phyloP scores from a whole-genome alignment of 2,113 vertebrate genomes.

The Apteryx mantelli region DNA sequence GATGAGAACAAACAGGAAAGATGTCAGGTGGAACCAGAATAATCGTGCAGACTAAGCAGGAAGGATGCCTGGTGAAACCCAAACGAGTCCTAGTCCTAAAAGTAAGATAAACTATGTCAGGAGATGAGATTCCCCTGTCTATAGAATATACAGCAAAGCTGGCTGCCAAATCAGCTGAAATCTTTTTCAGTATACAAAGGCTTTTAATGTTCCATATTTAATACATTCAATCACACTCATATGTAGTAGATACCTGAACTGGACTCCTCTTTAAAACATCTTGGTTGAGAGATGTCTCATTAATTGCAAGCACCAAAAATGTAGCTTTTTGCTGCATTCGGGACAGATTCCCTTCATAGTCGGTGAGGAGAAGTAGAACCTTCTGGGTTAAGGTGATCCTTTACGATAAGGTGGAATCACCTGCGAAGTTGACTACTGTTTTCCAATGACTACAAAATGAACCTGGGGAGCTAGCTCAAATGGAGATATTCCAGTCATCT shows the following conservation, averaged over 20 bases:
- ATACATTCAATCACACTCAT: accelerated
- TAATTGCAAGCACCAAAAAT: not conserved
- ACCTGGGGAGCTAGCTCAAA: not conserved
- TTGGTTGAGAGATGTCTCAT: not conserved
- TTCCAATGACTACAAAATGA: not conserved
- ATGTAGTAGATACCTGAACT: not conserved
- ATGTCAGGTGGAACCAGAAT: not conserved
- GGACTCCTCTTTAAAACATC: not conserved
- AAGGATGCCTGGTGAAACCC: not conserved
- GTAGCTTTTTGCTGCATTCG: not conserved
- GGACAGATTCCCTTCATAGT: not conserved
- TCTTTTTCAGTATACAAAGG: not conserved
- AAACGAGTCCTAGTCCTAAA: not conserved
- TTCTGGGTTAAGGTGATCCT: not conserved
- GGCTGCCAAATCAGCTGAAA: not conserved
- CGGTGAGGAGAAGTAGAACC: not conserved
- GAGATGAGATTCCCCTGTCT: not conserved
- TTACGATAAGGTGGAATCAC: not conserved
- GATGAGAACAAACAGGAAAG: not conserved
- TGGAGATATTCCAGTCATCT: not conserved
- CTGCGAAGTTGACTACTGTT: not conserved
- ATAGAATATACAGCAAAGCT: not conserved
- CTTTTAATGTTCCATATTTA: not conserved
- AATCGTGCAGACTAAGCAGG: not conserved
- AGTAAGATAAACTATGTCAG: accelerated